Base-by-base conservation (phyloP, 1,140 invertebrate species). In the Saccostrea glomerata region DNA sequence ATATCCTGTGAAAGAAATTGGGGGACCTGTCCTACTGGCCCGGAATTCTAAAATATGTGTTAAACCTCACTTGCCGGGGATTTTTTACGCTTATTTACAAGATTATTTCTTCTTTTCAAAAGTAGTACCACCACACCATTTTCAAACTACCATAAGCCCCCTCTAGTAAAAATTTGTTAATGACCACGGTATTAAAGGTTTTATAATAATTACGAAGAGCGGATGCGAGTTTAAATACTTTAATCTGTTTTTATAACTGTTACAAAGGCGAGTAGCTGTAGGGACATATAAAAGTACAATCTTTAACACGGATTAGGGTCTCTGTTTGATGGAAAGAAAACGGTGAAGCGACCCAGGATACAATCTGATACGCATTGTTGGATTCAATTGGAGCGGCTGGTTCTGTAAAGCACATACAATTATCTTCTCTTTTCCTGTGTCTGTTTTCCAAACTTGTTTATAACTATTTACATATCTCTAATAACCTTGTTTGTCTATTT, bases 51-150 rank as follows among this genome's bases (percentile, higher is more conserved):
- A 47, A 3, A 47, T 47, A 1, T 47, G 6, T 47, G 47, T 47
- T 47, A 47, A 47, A 47, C 47, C 47, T 47, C 47, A 47, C 47
- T 47, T 47, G 9, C 9, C 47, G 9, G 30, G 15, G 17, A 77
- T 77, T 25, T 30, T 77, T 40, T 30, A 77, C 70, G 70, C 70
- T 77, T 30, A 77, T 77, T 77, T 30, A 77, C 70, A 77, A 77
- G 70, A 77, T 77, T 36, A 77, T 36, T 13, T 25, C 23, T 17
- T 13, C 70, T 12, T 77, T 30, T 15, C 7, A 77, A 12, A 77
- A 36, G 11, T 12, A 15, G 70, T 77, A 12, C 70, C 25, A 36
- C 30, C 15, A 15, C 70, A 13, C 25, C 25, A 77, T 77, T 77
- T 77, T 15, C 23, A 23, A 77, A 36, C 70, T 40, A 30, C 70